Evolutionary conservation across 2,113 vertebrate genomes (phyloP).

Genomic region (Psammodynastes pulverulentus): DNA sequence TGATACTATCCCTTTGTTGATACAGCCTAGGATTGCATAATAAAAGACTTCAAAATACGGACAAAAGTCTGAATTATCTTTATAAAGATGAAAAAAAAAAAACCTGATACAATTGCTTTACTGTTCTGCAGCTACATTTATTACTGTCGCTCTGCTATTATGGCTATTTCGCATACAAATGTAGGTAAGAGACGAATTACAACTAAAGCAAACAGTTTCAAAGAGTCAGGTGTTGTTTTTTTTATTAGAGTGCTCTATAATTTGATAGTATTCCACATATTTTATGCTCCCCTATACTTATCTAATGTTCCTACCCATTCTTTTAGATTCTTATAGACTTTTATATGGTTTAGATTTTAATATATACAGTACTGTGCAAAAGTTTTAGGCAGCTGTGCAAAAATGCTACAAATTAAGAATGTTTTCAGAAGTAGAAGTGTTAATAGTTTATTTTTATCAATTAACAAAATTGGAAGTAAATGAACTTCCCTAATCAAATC

Average conservation of each 20-base stretch:
- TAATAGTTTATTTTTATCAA: not conserved
- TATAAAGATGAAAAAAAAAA: slow-evolving; percentile 26
- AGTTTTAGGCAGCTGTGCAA: not conserved
- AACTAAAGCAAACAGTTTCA: slow-evolving; percentile 1
- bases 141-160: not conserved
- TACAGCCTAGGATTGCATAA: not conserved
- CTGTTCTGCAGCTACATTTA: not conserved
- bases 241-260: not conserved
- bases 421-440: not conserved
- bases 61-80: not conserved
- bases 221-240: not conserved
- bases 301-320: not conserved
- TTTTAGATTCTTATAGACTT: not conserved
- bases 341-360: not conserved
- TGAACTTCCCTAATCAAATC: not conserved
- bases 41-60: not conserved
- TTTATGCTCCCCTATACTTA: not conserved
- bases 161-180: slow-evolving; percentile 15
- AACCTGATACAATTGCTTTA: not conserved
- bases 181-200: rapidly evolving
- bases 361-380: not conserved
- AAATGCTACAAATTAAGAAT: not conserved
- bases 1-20: not conserved
- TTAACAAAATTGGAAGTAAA: not conserved
- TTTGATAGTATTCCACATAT: not conserved